A percentile compares a stretch with the other conserved stretches of the same genome.
Evolutionary conservation across 2,888 invertebrate species (phyloP).

Genomic region (Villa cingulata): DNA sequence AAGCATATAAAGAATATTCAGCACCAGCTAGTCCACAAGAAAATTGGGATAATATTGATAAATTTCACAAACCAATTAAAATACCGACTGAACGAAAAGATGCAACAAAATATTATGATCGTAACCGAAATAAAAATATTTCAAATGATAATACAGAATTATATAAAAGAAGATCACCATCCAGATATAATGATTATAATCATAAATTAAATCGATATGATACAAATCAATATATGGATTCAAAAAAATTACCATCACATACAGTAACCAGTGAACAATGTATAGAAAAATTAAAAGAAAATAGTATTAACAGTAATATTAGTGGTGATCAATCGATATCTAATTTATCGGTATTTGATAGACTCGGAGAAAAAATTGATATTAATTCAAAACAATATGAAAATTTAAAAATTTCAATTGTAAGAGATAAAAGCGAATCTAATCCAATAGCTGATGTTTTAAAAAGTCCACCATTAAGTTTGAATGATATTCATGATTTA

Average conservation of each 20-base stretch:
- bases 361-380: not conserved
- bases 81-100: slow-evolving; percentile 11
- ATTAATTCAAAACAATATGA: not conserved
- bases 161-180: slow-evolving; percentile 9
- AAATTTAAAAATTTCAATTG: slow-evolving; percentile 16
- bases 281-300: not conserved
- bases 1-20: not conserved
- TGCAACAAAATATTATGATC: slow-evolving; percentile 2
- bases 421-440: slow-evolving; percentile 13
- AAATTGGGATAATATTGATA: not conserved
- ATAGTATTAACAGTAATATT: not conserved
- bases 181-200: not conserved
- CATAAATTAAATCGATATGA: no score
- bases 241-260: no score
- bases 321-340: no score
- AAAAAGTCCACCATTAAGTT: slow-evolving; percentile 25
- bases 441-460: slow-evolving; percentile 18
- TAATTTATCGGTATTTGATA: not conserved
- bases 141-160: not conserved
- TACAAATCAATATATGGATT: not conserved
- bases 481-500: slow-evolving; percentile 22
- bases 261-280: not conserved
- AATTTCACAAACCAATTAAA: slow-evolving; percentile 7
- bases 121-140: not conserved
- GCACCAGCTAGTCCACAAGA: slow-evolving; percentile 11